Evolutionary conservation across 1,140 invertebrate genomes (phyloP), one percentile per base, ranked within the genome.

Genomic region (Sycobia sp.): DNA sequence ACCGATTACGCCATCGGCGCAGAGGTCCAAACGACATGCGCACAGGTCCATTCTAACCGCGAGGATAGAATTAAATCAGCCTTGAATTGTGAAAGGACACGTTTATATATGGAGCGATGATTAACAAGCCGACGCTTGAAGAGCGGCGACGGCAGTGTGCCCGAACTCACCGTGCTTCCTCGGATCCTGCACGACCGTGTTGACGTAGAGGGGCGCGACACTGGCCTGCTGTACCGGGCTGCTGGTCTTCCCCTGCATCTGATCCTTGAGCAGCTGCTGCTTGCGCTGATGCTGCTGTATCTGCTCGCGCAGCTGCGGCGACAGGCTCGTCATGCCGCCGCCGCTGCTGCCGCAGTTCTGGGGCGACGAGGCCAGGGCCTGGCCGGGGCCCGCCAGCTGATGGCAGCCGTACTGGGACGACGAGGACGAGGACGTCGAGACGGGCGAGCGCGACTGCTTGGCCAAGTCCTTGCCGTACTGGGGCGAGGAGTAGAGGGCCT

Each of bases 181-280:
- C 4, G 67, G 63, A 44, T 81, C 77, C 20, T 76, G 62, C 0
- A 57, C 38, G 3, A 53, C 20, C 7, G 62, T 79, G 51, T 84
- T 84, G n/a, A 83, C 73, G 57, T 84, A 83, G 2, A 83, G 58
- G 0, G 81, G 82, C 3, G 70, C 67, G 16, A 67, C 65, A 22
- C 69, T 73, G 23, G 53, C 50, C 34, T 62, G 60, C 20, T 77
- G 75, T 8, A 76, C 69, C 11, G 71, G 59, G 39, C 72, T 73
- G 4, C 34, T 38, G 27, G 39, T 25, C 34, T 78, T 79, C 5
- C 77, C 77, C 29, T 79, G 77, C 71, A 79, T 79, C 49, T 76
- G 76, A 44, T 79, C 77, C 44, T 76, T 78, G 13, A 79, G 55
- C 22, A 77, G 44, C 36, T 78, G 77, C 44, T 79, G 75, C 58